A percentile compares a stretch with the other conserved stretches of the same genome.
Evolutionary conservation across 2,113 vertebrate genomes (phyloP).

Genomic region (Seriola dumerili): DNA sequence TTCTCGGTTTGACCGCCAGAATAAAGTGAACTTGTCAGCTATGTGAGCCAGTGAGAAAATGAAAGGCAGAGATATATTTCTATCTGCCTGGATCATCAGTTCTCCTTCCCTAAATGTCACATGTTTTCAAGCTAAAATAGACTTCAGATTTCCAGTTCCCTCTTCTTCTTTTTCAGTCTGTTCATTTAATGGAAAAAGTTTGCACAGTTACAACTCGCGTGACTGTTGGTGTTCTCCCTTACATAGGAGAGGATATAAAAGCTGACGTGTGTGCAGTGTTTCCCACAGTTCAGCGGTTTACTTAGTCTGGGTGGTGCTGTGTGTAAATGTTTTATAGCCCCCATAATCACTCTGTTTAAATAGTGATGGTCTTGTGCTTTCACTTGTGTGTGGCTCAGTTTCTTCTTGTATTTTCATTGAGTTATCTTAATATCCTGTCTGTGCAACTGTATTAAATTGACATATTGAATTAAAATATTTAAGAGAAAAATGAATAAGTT

Average conservation of each 20-base stretch:
- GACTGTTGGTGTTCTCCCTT: not conserved
- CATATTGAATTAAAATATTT: not conserved
- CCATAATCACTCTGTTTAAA: constrained; percentile 8
- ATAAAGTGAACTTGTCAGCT: constrained; percentile 21
- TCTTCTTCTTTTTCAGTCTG: constrained; percentile 10
- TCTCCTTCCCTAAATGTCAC: constrained; percentile 47
- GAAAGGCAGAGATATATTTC: constrained; percentile 11
- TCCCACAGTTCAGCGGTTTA: constrained; percentile 37
- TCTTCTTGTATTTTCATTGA: not conserved
- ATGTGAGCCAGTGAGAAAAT: not conserved
- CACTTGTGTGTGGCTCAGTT: not conserved
- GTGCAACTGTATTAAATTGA: not conserved
- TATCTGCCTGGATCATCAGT: constrained; percentile 4
- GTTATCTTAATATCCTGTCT: not conserved
- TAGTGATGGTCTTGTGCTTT: not conserved
- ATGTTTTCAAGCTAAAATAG: constrained; percentile 13
- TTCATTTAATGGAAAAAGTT: constrained; percentile 19
- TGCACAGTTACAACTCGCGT: not conserved
- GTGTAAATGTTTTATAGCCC: constrained; percentile 40
- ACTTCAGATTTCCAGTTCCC: constrained; percentile 11
- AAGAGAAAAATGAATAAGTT: no score
- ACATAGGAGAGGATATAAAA: not conserved
- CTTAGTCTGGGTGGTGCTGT: not conserved
- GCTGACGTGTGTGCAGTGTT: constrained; percentile 1
- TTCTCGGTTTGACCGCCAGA: constrained; percentile 2